Base-by-base conservation (phyloP, 2,888 invertebrate genomes). In the Dryomyza anilis region DNA sequence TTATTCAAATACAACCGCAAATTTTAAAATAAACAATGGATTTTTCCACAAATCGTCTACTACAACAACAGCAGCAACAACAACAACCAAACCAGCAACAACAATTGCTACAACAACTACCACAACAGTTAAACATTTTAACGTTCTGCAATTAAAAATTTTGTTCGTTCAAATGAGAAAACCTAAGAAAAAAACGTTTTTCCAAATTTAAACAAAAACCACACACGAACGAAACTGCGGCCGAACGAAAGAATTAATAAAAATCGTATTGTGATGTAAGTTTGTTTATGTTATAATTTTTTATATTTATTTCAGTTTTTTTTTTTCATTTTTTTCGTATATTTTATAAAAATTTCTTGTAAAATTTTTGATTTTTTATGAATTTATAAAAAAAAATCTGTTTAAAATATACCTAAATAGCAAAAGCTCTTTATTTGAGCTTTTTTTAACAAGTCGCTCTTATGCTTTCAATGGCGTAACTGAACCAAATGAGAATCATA, bases 101-200 rank as follows among this genome's bases (percentile, higher is more conserved):
- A 16, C 50, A 48, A 57, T 60, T 64, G 29, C 55, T 60, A 14
- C 55, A 27, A 46, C 45, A 29, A 63, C 56, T 53, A 21, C 48
- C 56, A 33, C 36, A 36, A 50, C 48, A 48, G 50, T 33, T 48
- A 60, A 30, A 33, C 16, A 48, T 45, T 30, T 23, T 46, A 46
- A 60, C 59, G 59, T 30, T n/a, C 50, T 33, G 46, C 48, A 46
- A 48, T 21, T 48, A 60, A 60, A 60, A 48, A n/a, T n/a, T n/a
- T n/a, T n/a, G n/a, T 60, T 60, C 69, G 69, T 71, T 71, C 71
- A 77, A 77, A 74, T 76, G 75, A 71, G 72, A 75, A 75, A 76
- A 69, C 74, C 73, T 53, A 76, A 73, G 73, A 75, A 73, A 72
- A 74, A 71, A 71, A 67, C 65, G 71, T 73, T 73, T 69, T 70